Conservation (phyloP, 2,797 vertebrate genomes). For the Anguilla marmorata region DNA sequence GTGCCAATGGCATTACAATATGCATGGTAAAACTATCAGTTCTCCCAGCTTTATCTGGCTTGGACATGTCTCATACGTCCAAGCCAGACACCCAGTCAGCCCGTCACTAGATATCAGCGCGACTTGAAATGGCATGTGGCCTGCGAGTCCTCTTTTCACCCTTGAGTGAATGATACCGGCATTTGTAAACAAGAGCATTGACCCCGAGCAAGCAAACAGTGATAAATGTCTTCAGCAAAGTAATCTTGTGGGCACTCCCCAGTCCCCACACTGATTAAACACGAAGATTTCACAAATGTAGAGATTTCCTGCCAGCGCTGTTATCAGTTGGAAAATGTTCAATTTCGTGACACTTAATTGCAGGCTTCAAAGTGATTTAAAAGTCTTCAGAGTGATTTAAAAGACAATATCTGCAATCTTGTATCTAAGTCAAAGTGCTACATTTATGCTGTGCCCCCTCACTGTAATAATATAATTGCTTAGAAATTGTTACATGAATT, state of each 20-base stretch:
- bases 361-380: not conserved
- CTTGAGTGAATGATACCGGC: not conserved
- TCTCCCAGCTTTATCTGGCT: constrained; percentile 26
- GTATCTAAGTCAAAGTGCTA: not conserved
- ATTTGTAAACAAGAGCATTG: not conserved
- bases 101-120: not conserved
- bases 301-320: not conserved
- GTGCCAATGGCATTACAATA: constrained; percentile 34
- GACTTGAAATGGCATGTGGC: not conserved
- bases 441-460: not conserved
- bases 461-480: not conserved
- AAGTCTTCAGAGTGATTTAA: too few species aligned
- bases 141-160: constrained; percentile 16
- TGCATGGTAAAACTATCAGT: constrained; percentile 50
- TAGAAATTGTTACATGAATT: not conserved
- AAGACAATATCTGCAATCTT: not conserved
- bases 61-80: not conserved
- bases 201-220: not conserved
- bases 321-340: not conserved
- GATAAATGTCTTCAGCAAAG: not conserved
- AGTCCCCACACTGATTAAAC: not conserved
- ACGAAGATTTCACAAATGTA: not conserved
- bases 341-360: constrained; percentile 7
- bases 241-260: not conserved
- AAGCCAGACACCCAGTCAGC: constrained; percentile 10